Base-by-base conservation (phyloP, 2,113 vertebrate genomes). In the Chionodraco myersi region DNA sequence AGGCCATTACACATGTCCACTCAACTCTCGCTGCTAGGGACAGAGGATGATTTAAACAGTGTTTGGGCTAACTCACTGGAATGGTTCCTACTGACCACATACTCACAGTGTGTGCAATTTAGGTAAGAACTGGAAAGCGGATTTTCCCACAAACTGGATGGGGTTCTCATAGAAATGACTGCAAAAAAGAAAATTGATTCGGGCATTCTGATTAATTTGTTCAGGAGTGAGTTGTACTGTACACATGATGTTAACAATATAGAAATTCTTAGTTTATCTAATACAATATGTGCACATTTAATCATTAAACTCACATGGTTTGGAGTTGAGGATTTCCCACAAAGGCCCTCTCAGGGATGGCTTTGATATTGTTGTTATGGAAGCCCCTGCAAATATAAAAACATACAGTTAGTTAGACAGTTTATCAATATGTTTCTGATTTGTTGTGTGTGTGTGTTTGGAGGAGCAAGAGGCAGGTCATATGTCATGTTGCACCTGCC, bases 111-210 rank as follows among this genome's bases (percentile, higher is more conserved):
- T 99, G 92, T 98, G 97, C 65, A 99, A 92, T 89, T 97, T 97
- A 7, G 97, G 96, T 93, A 99, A 90, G 92, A 96, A 95, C 94
- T 97, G 97, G 96, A 98, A 99, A 10, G 97, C 97, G 0, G 97
- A 97, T 75, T 95, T 96, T 80, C 97, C 97, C 87, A 99, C 97
- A 89, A 94, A 97, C 95, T 98, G 97, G 95, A 99, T 99, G n/a
- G 97, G 97, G 77, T 99, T 99, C 90, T 97, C 97, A 34, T 97
- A 99, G 79, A 99, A 99, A 79, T 99, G 96, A 90, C 97, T 99
- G 94, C 62, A 68, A 84, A 61, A 91, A 57, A 45, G 75, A 74
- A 16, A 77, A 18, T 18, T 44, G 15, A 15, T 52, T 44, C 67
- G 21, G n/a, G 66, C 18, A 47, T 41, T 73, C n/a, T 34, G 23